Evolutionary conservation across 1,140 invertebrate genomes (phyloP), one percentile per base, ranked within the genome.

Genomic region (Telenomus remus): DNA sequence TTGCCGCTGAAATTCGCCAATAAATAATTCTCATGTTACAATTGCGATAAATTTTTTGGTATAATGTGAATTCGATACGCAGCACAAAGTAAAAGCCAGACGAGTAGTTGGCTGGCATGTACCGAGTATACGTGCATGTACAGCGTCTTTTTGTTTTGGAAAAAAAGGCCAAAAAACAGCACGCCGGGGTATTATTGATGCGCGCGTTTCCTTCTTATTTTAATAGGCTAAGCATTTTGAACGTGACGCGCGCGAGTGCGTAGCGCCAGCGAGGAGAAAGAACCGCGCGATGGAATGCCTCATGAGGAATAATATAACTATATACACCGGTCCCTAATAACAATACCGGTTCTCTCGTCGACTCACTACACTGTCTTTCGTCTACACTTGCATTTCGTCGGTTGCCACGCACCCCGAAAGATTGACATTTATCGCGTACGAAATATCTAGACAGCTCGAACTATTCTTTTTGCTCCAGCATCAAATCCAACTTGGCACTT

Each of bases 341-440:
- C 78, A 79, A 81, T 79, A 81, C 78, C 80, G 78, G 78, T 81
- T 79, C 69, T 75, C 73, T 76, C 79, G 59, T 68, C 63, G 59
- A 60, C 75, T 73, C 68, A 48, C 60, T 70, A 69, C 75, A 73
- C 65, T 65, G 37, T 39, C 37, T 9, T 39, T 44, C 7, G 53
- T 71, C 46, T 63, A 63, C 63, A 56, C 57, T 57, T 65, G 69
- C 63, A 69, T 72, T 72, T 77, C 68, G 69, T 77, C 61, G 72
- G 65, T 56, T 73, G 69, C 75, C 69, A 73, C 60, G 66, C 60
- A 70, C 48, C 50, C 34, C 39, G 47, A 43, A 42, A 68, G 68
- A 76, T 76, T 76, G 74, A 76, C 74, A 68, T 71, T 71, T 76
- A 70, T 68, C 74, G 54, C 65, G 59, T 59, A 60, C 61, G 61